Conservation (phyloP, 2,888 invertebrate species). For the Ectemnius cavifrons region DNA sequence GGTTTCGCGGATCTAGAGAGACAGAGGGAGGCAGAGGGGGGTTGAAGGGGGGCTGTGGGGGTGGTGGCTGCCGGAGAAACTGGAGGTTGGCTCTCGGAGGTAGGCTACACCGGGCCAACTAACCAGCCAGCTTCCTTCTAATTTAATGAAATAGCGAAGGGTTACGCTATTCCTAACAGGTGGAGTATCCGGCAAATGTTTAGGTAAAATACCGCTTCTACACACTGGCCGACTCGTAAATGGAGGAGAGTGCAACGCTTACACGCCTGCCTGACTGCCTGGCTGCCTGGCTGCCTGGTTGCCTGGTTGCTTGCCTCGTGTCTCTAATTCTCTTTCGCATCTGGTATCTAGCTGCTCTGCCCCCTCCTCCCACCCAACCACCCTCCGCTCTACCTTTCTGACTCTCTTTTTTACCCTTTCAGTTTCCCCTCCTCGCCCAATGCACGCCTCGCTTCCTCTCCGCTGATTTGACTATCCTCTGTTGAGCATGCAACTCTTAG, state of each 20-base stretch:
- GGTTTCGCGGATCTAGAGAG: conserved; percentile 60
- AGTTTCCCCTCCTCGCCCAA: not conserved
- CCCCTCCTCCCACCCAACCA: too few relatives aligned
- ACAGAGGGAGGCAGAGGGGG: not conserved
- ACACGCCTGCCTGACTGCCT: conserved; percentile 21
- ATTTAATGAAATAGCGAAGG: conserved; percentile 77
- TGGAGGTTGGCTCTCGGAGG: conserved; percentile 13
- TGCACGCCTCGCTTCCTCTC: not conserved
- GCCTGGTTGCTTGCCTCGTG: not conserved
- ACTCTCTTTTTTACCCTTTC: not conserved
- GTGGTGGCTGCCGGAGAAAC: not conserved
- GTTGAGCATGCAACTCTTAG: conserved; percentile 14
- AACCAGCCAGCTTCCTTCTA: conserved; percentile 68
- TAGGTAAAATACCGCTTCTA: conserved; percentile 64
- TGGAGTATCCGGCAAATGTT: conserved; percentile 72
- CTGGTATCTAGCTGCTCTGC: not conserved
- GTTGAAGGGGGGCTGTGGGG: not conserved
- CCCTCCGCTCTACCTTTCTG: too few relatives aligned
- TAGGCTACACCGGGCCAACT: conserved; percentile 47
- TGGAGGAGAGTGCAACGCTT: conserved; percentile 53
- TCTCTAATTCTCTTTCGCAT: not conserved
- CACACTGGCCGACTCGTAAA: conserved; percentile 43
- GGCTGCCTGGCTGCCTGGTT: too few relatives aligned
- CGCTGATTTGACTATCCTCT: not conserved
- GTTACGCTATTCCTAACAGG: conserved; percentile 69